A percentile compares a stretch with the other conserved stretches of the same genome.
Evolutionary conservation across 2,797 vertebrate genomes (phyloP).

Genomic region (Lepus oiostolus): DNA sequence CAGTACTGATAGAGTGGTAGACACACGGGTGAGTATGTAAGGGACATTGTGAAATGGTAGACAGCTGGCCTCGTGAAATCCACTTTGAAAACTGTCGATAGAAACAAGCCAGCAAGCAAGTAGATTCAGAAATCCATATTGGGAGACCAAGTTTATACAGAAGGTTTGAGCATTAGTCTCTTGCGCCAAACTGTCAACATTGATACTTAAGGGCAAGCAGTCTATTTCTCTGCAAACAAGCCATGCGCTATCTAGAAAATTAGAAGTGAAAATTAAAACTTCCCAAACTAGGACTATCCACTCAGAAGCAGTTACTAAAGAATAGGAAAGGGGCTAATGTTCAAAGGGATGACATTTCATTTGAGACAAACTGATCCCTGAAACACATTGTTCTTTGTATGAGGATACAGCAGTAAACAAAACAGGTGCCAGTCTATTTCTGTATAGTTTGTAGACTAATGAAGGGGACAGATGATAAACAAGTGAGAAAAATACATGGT

Average conservation of each 20-base stretch:
- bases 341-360: constrained; percentile 12
- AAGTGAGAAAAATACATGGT: background rate
- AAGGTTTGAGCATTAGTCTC: background rate
- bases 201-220: background rate
- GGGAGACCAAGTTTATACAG: background rate
- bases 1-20: constrained; percentile 40
- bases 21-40: background rate
- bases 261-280: background rate
- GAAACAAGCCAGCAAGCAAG: background rate
- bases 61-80: background rate
- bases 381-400: background rate
- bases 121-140: background rate
- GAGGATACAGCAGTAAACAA: background rate
- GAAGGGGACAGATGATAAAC: background rate
- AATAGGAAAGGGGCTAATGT: background rate
- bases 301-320: background rate
- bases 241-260: background rate
- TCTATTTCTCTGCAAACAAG: background rate
- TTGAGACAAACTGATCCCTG: background rate
- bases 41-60: background rate
- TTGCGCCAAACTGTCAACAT: background rate
- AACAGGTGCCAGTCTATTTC: background rate
- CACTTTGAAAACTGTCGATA: background rate
- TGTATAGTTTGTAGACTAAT: background rate
- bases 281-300: background rate